phyloP scores from a whole-genome alignment of 2,888 invertebrate species.

The Stomorhina lunata region DNA sequence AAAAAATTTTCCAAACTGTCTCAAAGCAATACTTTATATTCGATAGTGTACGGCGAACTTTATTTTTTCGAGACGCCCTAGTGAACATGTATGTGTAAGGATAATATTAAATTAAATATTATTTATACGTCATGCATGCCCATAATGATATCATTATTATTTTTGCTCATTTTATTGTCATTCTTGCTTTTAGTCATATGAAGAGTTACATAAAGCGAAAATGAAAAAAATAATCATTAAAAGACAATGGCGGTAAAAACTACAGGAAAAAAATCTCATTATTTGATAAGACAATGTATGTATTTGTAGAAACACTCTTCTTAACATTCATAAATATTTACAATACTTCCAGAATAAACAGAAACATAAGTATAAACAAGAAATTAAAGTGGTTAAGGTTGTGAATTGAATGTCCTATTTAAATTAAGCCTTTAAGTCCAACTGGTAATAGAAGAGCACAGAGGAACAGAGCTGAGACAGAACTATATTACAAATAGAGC shows the following conservation, averaged over 20 bases:
- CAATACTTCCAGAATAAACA: constrained; percentile 9
- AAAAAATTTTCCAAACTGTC: too few species aligned
- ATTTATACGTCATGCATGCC: constrained; percentile 35
- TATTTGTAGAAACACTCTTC: constrained; percentile 24
- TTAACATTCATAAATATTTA: constrained; percentile 44
- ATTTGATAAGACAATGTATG: constrained; percentile 32
- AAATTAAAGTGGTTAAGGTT: neutral
- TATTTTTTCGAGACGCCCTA: too few species aligned
- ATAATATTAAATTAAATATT: constrained; percentile 45
- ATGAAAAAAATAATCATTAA: neutral
- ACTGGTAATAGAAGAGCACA: too few species aligned
- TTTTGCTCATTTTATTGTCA: neutral
- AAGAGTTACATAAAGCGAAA: constrained; percentile 5
- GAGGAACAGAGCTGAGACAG: too few species aligned
- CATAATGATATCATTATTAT: constrained; percentile 9
- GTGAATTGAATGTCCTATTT: too few species aligned
- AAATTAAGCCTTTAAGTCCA: too few species aligned
- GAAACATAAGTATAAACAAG: neutral
- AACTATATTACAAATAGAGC: too few species aligned
- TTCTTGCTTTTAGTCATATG: constrained; percentile 1
- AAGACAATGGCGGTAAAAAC: neutral
- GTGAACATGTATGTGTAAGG: too few species aligned
- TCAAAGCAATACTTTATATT: too few species aligned
- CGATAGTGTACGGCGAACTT: too few species aligned
- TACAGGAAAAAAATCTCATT: constrained; percentile 41